Evolutionary conservation across 2,797 vertebrate species (phyloP).

Genomic region (Sylvia borin): DNA sequence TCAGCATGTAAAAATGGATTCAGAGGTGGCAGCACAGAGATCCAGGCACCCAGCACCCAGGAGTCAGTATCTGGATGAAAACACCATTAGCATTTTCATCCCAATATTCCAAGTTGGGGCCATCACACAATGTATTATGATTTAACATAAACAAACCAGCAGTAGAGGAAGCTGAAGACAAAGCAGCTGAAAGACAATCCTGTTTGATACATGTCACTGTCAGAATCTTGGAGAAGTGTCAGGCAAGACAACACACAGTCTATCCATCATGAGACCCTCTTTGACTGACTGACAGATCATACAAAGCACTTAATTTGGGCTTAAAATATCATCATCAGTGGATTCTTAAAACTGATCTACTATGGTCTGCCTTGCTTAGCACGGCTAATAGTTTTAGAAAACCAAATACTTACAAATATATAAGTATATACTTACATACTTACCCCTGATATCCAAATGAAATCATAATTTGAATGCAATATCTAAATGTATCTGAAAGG

Average conservation of each 20-base stretch:
- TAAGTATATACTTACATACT: neutral
- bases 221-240: constrained; percentile 54
- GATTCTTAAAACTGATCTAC: neutral
- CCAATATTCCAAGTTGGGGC: neutral
- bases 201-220: constrained; percentile 58
- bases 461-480: neutral
- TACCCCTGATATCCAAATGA: neutral
- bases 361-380: neutral
- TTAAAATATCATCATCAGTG: neutral
- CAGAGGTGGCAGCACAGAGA: neutral
- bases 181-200: constrained; percentile 45
- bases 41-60: neutral
- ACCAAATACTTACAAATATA: neutral
- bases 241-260: constrained; percentile 55
- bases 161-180: constrained; percentile 25
- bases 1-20: neutral
- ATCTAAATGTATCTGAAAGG: neutral
- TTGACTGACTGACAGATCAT: constrained; percentile 50
- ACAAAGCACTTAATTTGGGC: neutral
- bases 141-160: neutral
- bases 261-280: constrained; percentile 40
- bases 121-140: neutral
- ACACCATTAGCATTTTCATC: neutral
- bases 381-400: neutral
- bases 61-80: neutral